Conservation (phyloP, 2,797 vertebrate species). For the Sparus aurata region DNA sequence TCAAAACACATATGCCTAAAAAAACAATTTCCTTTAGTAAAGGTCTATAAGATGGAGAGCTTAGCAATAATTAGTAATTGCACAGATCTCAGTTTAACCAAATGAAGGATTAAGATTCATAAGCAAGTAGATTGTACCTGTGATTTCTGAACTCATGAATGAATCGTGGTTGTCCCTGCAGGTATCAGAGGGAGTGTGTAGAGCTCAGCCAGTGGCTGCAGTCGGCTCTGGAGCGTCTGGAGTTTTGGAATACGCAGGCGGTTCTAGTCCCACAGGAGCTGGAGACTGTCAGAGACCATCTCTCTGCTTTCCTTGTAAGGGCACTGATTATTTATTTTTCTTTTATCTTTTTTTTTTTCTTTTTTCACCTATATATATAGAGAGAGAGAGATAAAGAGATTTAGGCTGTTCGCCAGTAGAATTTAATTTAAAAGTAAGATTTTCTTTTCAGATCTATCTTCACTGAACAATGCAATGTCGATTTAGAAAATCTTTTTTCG, state of each 20-base stretch:
- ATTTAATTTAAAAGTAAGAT: no score
- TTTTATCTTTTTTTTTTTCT: background rate
- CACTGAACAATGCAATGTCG: no score
- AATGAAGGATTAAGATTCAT: background rate
- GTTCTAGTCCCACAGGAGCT: slow-evolving; percentile 95
- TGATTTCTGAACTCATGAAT: background rate
- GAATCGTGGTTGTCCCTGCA: slow-evolving; percentile 57
- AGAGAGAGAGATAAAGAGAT: no score
- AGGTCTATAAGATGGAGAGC: background rate
- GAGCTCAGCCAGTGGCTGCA: slow-evolving; percentile 93
- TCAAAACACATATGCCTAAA: background rate
- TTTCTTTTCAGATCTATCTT: no score
- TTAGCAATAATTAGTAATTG: background rate
- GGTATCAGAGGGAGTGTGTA: slow-evolving; percentile 92
- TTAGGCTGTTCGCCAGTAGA: background rate
- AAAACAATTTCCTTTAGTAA: background rate
- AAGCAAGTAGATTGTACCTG: background rate
- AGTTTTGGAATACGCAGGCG: slow-evolving; percentile 96
- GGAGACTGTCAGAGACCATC: slow-evolving; percentile 93
- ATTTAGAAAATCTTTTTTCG: no score
- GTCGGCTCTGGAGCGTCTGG: slow-evolving; percentile 91
- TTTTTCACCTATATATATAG: no score
- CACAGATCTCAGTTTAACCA: background rate
- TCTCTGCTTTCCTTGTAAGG: slow-evolving; percentile 94
- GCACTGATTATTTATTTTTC: background rate